phyloP scores from a whole-genome alignment of 2,888 invertebrate genomes.

The Spatulosminthurus flaviceps region DNA sequence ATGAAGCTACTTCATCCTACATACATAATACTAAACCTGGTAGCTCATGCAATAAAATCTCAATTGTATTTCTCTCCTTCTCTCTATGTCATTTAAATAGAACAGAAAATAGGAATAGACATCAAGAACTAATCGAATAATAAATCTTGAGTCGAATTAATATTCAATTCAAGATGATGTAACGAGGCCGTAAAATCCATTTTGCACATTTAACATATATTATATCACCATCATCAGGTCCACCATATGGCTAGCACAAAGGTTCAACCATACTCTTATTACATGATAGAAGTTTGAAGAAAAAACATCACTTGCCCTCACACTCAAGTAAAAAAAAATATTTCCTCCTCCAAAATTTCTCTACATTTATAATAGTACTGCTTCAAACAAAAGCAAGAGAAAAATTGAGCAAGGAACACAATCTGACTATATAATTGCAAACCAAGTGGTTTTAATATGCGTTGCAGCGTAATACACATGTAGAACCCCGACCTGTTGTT shows the following conservation, averaged over 20 bases:
- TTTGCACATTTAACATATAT: neutral
- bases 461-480: constrained; percentile 27
- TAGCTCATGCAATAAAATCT: neutral
- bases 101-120: neutral
- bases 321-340: no score
- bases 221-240: neutral
- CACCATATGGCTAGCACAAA: neutral
- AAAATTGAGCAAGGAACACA: neutral
- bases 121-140: constrained; percentile 16
- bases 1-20: constrained; percentile 1
- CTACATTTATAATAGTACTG: no score
- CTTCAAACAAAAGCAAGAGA: neutral
- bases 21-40: neutral
- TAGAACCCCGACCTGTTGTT: neutral
- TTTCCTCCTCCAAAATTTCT: no score
- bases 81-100: neutral
- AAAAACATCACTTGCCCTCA: neutral
- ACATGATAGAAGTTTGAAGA: no score
- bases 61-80: neutral
- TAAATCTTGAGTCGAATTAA: constrained; percentile 22
- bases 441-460: constrained; percentile 25
- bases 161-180: constrained; percentile 2
- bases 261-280: no score
- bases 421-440: neutral
- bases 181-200: neutral